Percentiles rank a stretch among this genome's conserved stretches.
These are phyloP conservation scores for Eupristina koningsbergeri DNA, from an alignment of 1,140 invertebrate species.

Conservation along the genomic window DNA sequence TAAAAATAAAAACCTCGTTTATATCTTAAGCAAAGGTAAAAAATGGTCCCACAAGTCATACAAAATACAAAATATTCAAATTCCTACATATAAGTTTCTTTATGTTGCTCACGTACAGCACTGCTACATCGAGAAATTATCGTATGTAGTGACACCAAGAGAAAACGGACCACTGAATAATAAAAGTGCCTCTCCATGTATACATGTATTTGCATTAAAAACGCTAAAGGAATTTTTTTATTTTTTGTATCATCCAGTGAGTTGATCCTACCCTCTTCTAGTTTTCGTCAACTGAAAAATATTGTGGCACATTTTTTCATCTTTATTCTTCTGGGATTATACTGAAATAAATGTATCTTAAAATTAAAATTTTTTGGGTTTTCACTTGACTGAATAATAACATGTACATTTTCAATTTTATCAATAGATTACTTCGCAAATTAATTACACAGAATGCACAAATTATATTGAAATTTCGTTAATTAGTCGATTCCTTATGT, in stretches of 20 bases:
- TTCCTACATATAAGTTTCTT: background rate
- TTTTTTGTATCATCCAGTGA: too few species aligned
- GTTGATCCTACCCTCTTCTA: background rate
- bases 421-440: background rate
- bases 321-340: background rate
- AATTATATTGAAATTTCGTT: too few species aligned
- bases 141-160: background rate
- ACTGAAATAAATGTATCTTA: too few species aligned
- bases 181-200: background rate
- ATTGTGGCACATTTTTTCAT: background rate
- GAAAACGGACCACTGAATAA: background rate
- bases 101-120: background rate
- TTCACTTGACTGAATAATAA: background rate
- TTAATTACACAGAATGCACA: too few species aligned
- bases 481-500: too few species aligned
- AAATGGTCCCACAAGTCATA: background rate
- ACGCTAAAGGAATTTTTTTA: background rate
- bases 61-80: background rate
- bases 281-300: background rate
- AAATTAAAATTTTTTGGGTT: too few species aligned
- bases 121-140: background rate
- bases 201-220: constrained; percentile 18
- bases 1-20: too few species aligned
- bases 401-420: background rate
- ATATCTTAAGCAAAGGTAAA: too few species aligned